These are phyloP conservation scores for Channa argus DNA, from an alignment of 2,113 vertebrate genomes.

Conservation along the genomic window DNA sequence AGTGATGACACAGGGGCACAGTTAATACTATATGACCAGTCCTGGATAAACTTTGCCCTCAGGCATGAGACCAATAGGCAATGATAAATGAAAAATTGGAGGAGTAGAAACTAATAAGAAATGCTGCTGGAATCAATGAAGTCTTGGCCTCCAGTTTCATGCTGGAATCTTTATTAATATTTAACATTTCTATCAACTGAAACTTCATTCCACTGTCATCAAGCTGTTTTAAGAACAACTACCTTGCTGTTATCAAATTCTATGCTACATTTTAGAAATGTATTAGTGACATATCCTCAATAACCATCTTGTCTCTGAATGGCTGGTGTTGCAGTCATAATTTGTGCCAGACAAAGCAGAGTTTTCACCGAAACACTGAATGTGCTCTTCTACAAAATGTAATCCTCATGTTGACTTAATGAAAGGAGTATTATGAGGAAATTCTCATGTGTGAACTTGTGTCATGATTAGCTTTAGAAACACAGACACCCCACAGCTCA, in stretches of 20 bases:
- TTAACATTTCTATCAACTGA: slow-evolving; percentile 1
- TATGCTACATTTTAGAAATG: too few species aligned
- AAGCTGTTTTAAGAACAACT: not conserved
- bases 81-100: not conserved
- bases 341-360: too few species aligned
- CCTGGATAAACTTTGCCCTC: not conserved
- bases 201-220: not conserved
- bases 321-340: too few species aligned
- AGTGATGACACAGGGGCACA: not conserved
- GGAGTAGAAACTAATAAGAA: slow-evolving; percentile 23
- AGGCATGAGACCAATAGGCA: not conserved
- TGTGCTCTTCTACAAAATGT: not conserved
- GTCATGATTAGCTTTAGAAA: not conserved
- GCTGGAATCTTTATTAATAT: not conserved
- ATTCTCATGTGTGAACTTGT: not conserved
- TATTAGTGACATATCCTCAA: too few species aligned
- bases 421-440: not conserved
- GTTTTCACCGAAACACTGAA: too few species aligned
- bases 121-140: not conserved
- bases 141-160: not conserved
- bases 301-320: too few species aligned
- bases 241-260: not conserved
- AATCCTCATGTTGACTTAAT: not conserved
- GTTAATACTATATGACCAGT: not conserved
- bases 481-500: not conserved